Evolutionary conservation across 2,888 invertebrate genomes (phyloP).

Genomic region (Rhamphomyia laevipes): DNA sequence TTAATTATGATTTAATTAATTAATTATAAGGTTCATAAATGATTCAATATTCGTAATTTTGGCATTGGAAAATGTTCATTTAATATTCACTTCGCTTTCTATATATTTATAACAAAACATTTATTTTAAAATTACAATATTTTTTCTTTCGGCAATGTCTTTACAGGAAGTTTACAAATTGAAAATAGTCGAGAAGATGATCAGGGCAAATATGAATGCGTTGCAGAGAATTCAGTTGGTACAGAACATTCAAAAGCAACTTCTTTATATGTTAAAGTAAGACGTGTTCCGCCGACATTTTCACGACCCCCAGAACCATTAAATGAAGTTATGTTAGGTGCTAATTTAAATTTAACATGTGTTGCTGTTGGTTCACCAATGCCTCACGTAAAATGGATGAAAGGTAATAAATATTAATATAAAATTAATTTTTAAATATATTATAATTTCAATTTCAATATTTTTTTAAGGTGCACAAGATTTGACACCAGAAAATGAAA

Average conservation of each 20-base stretch:
- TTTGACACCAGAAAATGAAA: slow-evolving; percentile 77
- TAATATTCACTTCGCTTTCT: too few relatives aligned
- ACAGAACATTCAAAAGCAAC: slow-evolving; percentile 87
- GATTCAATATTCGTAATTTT: too few relatives aligned
- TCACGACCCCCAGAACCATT: slow-evolving; percentile 78
- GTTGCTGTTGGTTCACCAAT: slow-evolving; percentile 97
- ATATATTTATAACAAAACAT: too few relatives aligned
- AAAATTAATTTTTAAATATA: not conserved
- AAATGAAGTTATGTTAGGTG: slow-evolving; percentile 85
- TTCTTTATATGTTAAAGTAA: slow-evolving; percentile 87
- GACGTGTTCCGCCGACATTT: slow-evolving; percentile 91
- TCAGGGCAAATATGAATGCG: slow-evolving; percentile 93
- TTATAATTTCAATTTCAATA: not conserved
- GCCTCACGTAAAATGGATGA: slow-evolving; percentile 92
- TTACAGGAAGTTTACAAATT: slow-evolving; percentile 57
- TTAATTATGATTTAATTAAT: too few relatives aligned
- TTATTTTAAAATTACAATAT: not conserved
- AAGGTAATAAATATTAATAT: slow-evolving; percentile 42
- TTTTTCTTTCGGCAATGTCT: slow-evolving; percentile 4
- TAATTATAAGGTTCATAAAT: too few relatives aligned
- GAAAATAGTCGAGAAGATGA: slow-evolving; percentile 81
- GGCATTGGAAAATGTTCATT: not conserved
- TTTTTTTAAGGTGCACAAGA: slow-evolving; percentile 51
- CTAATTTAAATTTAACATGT: slow-evolving; percentile 85
- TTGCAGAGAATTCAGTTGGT: slow-evolving; percentile 85